Evolutionary conservation across 2,113 vertebrate species (phyloP).

Genomic region (Holacanthus passer): DNA sequence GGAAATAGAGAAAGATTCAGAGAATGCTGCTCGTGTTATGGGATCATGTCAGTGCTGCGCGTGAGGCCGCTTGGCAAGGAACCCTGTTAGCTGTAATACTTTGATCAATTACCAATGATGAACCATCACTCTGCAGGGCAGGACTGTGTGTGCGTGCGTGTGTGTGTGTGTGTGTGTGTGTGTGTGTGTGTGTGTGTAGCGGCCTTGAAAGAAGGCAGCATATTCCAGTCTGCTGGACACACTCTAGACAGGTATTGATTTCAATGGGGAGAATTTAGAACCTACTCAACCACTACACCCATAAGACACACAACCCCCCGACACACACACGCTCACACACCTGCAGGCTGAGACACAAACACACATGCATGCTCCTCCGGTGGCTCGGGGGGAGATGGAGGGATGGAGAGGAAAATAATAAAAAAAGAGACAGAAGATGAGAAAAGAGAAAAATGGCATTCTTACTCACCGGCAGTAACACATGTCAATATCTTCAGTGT

Average conservation of each 20-base stretch:
- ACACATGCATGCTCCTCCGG: conserved; percentile 11
- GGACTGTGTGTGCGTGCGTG: conserved; percentile 23
- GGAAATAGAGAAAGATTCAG: conserved; percentile 13
- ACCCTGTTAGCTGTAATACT: conserved; percentile 68
- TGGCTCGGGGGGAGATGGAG: conserved; percentile 7
- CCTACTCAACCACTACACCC: conserved; percentile 58
- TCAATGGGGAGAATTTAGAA: conserved; percentile 75
- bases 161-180: conserved; percentile 25
- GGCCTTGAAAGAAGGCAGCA: conserved; percentile 72
- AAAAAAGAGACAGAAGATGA: conserved; percentile 16
- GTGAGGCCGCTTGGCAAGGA: conserved; percentile 43
- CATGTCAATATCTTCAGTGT: conserved; percentile 38
- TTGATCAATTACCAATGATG: conserved; percentile 78
- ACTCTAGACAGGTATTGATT: conserved; percentile 80
- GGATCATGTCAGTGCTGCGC: conserved; percentile 41
- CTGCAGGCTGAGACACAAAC: not conserved
- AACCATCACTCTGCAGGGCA: conserved; percentile 49
- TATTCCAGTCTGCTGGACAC: conserved; percentile 74
- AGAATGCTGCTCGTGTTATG: conserved; percentile 35
- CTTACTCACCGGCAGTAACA: conserved; percentile 21
- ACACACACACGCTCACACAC: conserved; percentile 6
- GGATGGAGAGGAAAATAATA: conserved; percentile 8
- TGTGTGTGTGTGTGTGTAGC: conserved; percentile 19
- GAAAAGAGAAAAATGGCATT: not conserved
- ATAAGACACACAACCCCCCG: conserved; percentile 26